Conservation (phyloP, 2,797 vertebrate genomes). For the Dendrocincla fuliginosa region DNA sequence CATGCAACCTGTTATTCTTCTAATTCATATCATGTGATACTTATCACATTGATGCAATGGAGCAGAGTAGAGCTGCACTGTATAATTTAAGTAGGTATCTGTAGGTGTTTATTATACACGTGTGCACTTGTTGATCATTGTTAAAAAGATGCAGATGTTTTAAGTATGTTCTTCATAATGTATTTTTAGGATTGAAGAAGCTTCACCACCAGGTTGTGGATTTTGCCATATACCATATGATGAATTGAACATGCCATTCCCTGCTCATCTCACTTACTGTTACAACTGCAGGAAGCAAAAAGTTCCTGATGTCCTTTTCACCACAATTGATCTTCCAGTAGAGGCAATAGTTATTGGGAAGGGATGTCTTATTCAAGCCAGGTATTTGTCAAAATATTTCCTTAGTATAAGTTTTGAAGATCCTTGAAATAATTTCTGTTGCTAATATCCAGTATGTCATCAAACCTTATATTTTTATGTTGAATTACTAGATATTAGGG, state of each 20-base stretch:
- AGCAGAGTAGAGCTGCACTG: not conserved
- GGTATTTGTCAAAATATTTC: conserved; percentile 76
- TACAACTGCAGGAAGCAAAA: conserved; percentile 91
- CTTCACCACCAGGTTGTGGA: conserved; percentile 86
- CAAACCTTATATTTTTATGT: not conserved
- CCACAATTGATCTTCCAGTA: conserved; percentile 93
- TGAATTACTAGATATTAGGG: not conserved
- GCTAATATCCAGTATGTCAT: not conserved
- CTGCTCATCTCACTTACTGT: conserved; percentile 95
- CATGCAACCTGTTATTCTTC: not conserved
- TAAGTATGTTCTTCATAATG: conserved; percentile 21
- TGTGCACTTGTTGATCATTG: not conserved
- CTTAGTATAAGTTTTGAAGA: not conserved
- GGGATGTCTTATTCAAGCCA: conserved; percentile 98
- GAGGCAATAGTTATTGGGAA: conserved; percentile 91
- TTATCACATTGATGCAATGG: not conserved
- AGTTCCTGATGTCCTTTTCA: conserved; percentile 97
- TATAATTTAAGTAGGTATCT: not conserved
- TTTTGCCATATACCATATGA: conserved; percentile 99
- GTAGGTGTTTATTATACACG: not conserved
- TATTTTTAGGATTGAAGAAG: conserved; percentile 88
- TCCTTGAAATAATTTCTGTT: not conserved
- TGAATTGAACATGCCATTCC: conserved; percentile 98
- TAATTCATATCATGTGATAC: not conserved
- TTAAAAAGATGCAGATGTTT: not conserved